Evolutionary conservation across 2,113 vertebrate genomes (phyloP), one percentile per base, ranked within the genome.

Genomic region (Nothobranchius kuhntae): DNA sequence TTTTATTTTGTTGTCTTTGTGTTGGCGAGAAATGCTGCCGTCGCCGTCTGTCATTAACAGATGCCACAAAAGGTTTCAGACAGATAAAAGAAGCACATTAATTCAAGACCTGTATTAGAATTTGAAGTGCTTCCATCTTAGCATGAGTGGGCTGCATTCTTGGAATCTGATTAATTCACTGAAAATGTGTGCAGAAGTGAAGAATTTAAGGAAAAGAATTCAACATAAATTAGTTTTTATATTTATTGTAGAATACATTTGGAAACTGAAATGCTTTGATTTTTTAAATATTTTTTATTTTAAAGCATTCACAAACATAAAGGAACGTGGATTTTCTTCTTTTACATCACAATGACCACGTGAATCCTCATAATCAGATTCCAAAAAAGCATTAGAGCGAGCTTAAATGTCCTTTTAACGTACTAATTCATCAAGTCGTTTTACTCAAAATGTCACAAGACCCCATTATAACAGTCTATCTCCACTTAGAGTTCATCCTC

Each of bases 61-160:
- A 61, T 58, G 47, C 67, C 73, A 81, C 84, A 85, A 88, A 81
- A 76, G 78, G 67, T 75, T 30, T 67, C 82, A 76, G 83, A 86
- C 84, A 81, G 77, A 89, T 88, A 80, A 91, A 88, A 89, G 72
- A 40, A 64, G 77, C 57, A 77, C 81, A 90, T 89, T 86, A 82
- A 86, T 88, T 90, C 77, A 84, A 65, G 71, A 78, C 68, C 51
- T 35, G 77, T 81, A 85, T 86, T 82, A 78, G 82, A 86, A 82
- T 87, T 68, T 85, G 67, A 84, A 82, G 74, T 75, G 81, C 73
- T 79, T 71, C 68, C 64, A 73, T 69, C 57, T 73, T 81, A 66
- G 85, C 71, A 60, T 24, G 61, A 75, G 62, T 11, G 6, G 58
- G 26, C 58, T 8, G 48, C 17, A 1, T 81, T 82, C 80, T 75